Conservation (phyloP, 1,140 invertebrate genomes). For the Calycopis cecrops region DNA sequence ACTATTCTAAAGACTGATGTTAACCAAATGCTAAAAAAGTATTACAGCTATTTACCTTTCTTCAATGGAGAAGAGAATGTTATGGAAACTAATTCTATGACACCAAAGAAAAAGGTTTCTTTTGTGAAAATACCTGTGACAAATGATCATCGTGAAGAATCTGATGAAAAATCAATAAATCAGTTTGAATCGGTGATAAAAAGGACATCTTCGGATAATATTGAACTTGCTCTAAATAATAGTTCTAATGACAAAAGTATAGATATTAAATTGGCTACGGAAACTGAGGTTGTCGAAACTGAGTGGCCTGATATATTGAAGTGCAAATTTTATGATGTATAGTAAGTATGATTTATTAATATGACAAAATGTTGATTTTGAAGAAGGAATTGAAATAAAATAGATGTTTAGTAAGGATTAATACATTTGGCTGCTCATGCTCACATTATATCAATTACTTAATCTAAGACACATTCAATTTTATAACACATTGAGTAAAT, state of each 20-base stretch:
- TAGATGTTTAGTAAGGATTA: too few species aligned
- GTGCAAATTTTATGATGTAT: constrained; percentile 78
- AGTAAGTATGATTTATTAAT: constrained; percentile 73
- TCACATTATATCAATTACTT: too few species aligned
- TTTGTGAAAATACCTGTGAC: constrained; percentile 49
- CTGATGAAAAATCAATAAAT: not conserved
- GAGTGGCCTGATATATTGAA: constrained; percentile 75
- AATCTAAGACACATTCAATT: too few species aligned
- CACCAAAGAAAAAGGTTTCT: constrained; percentile 59
- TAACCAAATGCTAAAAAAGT: constrained; percentile 77
- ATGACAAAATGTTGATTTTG: too few species aligned
- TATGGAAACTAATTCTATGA: constrained; percentile 42
- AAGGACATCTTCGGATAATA: constrained; percentile 27
- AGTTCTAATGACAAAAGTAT: constrained; percentile 62
- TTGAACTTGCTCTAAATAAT: constrained; percentile 30
- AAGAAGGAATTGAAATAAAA: too few species aligned
- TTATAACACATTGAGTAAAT: too few species aligned
- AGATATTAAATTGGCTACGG: constrained; percentile 48
- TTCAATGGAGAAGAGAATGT: constrained; percentile 45
- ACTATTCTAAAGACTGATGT: constrained; percentile 78
- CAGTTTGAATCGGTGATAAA: constrained; percentile 8
- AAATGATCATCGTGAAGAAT: constrained; percentile 16
- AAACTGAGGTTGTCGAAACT: constrained; percentile 44
- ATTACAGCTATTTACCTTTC: constrained; percentile 53
- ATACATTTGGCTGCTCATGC: too few species aligned